Percentiles rank a stretch among this genome's conserved stretches.
Conservation (phyloP, 2,113 vertebrate species). For the Hemiprocne comata region DNA sequence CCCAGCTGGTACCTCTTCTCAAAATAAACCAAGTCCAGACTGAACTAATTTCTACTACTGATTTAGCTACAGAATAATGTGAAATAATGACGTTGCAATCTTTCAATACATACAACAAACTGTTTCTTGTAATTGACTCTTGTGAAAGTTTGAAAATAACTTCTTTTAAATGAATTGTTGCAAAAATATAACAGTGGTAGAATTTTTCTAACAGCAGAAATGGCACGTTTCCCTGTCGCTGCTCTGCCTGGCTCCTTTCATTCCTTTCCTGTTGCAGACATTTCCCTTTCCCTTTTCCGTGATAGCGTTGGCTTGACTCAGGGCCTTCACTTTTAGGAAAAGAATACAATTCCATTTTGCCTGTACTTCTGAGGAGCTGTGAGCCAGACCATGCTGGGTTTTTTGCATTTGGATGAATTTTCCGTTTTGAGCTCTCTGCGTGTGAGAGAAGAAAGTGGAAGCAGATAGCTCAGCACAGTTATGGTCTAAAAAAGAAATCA, state of each 20-base stretch:
- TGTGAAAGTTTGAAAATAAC: constrained; percentile 11
- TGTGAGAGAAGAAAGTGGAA: constrained; percentile 57
- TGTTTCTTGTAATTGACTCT: neutral
- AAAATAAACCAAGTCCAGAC: neutral
- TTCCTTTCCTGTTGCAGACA: neutral
- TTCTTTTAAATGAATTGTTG: neutral
- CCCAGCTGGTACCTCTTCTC: neutral
- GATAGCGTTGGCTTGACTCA: neutral
- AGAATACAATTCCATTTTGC: constrained; percentile 56
- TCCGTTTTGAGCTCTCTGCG: constrained; percentile 45
- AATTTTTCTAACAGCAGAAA: neutral
- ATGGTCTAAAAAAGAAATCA: constrained; percentile 65
- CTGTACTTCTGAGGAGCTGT: constrained; percentile 33
- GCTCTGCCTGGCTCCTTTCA: neutral
- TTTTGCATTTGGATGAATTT: constrained; percentile 66
- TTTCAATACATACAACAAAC: neutral
- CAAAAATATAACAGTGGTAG: neutral
- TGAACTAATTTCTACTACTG: neutral
- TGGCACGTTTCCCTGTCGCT: neutral
- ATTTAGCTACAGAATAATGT: neutral
- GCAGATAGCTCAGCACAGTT: constrained; percentile 61
- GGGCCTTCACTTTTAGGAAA: constrained; percentile 22
- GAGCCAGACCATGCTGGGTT: constrained; percentile 66
- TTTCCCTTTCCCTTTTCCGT: neutral
- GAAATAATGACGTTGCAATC: neutral